Conservation (phyloP, 2,113 vertebrate genomes). For the Eurypyga helias region DNA sequence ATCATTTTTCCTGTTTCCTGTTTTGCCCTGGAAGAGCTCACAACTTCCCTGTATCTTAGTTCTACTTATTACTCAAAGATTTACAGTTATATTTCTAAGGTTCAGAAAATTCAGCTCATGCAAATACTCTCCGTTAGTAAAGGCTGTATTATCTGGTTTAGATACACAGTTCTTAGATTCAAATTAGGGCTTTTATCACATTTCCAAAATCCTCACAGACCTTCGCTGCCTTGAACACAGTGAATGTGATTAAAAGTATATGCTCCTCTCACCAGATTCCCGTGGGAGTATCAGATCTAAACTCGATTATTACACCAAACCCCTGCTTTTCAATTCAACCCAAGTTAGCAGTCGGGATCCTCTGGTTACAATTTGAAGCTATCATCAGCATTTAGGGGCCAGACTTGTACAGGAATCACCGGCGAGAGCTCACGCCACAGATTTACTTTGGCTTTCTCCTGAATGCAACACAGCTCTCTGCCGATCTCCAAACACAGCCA, state of each 20-base stretch:
- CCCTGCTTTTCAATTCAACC: slow-evolving; percentile 12
- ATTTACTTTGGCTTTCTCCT: neutral
- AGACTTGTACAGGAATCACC: neutral
- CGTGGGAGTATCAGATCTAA: slow-evolving; percentile 36
- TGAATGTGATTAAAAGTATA: neutral
- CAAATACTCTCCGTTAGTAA: neutral
- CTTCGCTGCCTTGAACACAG: neutral
- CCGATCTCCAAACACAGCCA: neutral
- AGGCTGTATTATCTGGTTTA: neutral
- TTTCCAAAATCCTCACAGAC: neutral
- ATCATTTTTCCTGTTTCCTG: neutral
- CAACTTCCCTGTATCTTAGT: neutral
- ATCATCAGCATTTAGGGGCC: neutral
- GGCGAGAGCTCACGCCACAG: neutral
- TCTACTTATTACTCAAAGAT: neutral
- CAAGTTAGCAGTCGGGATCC: neutral
- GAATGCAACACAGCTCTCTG: neutral
- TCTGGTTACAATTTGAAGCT: slow-evolving; percentile 7
- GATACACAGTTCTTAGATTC: neutral
- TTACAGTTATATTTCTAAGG: neutral
- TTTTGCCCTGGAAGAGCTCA: neutral
- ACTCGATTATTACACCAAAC: slow-evolving; percentile 30
- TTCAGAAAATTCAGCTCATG: neutral
- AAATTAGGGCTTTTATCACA: neutral
- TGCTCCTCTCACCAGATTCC: neutral